Base-by-base conservation (phyloP, 2,888 invertebrate genomes). In the Callimorpha dominula region DNA sequence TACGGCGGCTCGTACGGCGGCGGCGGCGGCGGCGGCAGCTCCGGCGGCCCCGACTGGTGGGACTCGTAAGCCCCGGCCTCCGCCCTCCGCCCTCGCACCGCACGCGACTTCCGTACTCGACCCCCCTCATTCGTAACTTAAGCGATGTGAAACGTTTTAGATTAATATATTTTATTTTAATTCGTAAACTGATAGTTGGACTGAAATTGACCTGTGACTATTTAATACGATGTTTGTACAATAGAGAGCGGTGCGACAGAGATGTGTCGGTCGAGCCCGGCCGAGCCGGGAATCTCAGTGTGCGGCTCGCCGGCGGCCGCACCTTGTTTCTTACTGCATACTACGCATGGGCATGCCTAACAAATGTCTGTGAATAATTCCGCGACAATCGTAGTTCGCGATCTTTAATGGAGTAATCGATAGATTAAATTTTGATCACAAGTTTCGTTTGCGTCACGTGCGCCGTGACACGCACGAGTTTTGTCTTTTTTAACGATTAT, bases 31-130 rank as follows among this genome's bases (percentile, higher is more conserved):
- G 96, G 94, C 90, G 90, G 91, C 84, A 87, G 91, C 87, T 87
- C 93, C 90, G 94, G 94, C 83, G 95, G 95, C 78, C 88, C 91
- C 85, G 95, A 95, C 93, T 95, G 95, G 95, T 95, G 95, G 95
- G 93, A 94, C 93, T 94, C 93, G 81, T 93, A 93, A 91, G 88
- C 90, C 80, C 87, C 82, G 84, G 75, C 81, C 78, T 80, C 78
- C 73, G 70, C 77, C 77, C 72, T 71, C 77, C 81, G 75, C 71
- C 73, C 78, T 83, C 84, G 79, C 82, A 84, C 84, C 84, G 85
- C 82, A 78, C 76, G 77, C 75, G 84, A 79, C 74, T 65, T 52
- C 81, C 79, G 73, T 82, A 82, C 80, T 80, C 75, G 74, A 77
- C 76, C 73, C 81, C 43, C 80, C 74, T 77, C 80, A 72, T 81